A percentile compares a stretch with the other conserved stretches of the same genome.
phyloP scores from a whole-genome alignment of 2,888 invertebrate species.

The Stomorhina lunata region DNA sequence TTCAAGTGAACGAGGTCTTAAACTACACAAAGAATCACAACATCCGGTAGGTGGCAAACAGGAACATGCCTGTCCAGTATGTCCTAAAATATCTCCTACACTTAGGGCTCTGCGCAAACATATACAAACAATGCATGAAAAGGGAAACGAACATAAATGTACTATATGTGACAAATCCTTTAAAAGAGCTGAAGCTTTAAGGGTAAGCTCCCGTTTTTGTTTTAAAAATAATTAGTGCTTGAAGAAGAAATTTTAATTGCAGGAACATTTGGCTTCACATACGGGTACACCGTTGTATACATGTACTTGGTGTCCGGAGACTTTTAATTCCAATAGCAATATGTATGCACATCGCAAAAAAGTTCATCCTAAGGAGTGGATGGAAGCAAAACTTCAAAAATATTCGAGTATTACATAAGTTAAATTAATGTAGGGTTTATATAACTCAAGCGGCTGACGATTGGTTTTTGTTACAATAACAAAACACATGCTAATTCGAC shows the following conservation, averaged over 20 bases:
- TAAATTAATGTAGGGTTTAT: neutral
- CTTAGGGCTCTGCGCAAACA: conserved; percentile 77
- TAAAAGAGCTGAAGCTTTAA: conserved; percentile 73
- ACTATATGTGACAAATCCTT: conserved; percentile 77
- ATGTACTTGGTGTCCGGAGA: conserved; percentile 78
- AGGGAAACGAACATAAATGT: conserved; percentile 74
- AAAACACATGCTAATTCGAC: too few species aligned
- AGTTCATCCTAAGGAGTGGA: conserved; percentile 75
- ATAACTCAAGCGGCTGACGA: too few species aligned
- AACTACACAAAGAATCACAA: conserved; percentile 74
- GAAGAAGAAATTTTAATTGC: neutral
- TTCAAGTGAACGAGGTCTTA: conserved; percentile 74
- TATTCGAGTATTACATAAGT: conserved; percentile 5
- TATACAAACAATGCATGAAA: conserved; percentile 75
- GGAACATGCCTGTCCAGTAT: conserved; percentile 74
- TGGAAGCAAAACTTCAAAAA: conserved; percentile 42
- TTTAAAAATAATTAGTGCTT: neutral
- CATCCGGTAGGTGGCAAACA: conserved; percentile 73
- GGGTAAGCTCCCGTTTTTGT: neutral
- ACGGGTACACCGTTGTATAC: conserved; percentile 77
- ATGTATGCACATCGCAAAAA: conserved; percentile 79
- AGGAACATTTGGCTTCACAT: conserved; percentile 78
- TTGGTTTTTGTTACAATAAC: too few species aligned
- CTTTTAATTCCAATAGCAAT: conserved; percentile 78
- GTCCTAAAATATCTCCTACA: conserved; percentile 77